Percentiles rank a stretch among this genome's conserved stretches.
These are phyloP conservation scores for Isurus oxyrinchus DNA, from an alignment of 2,113 vertebrate genomes.

Conservation along the genomic window DNA sequence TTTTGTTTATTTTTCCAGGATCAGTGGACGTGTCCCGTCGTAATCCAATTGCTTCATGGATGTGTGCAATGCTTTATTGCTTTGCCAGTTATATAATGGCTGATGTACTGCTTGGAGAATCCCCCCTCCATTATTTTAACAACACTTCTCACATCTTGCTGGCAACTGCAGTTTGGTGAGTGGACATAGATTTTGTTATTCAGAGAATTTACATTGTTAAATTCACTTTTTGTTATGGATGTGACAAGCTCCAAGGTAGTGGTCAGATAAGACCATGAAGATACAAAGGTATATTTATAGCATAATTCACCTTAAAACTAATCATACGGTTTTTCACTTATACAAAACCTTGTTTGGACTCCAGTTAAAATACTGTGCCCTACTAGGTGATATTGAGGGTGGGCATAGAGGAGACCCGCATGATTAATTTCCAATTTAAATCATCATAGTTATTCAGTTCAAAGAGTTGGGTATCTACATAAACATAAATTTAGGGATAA, in stretches of 20 bases:
- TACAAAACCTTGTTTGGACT: background rate
- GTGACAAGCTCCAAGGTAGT: too few relatives aligned
- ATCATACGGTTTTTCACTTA: background rate
- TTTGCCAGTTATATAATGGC: conserved; percentile 94
- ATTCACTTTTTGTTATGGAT: accelerated
- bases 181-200: background rate
- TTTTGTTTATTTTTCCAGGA: conserved; percentile 55
- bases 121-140: conserved; percentile 80
- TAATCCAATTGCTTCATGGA: conserved; percentile 89
- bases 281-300: background rate
- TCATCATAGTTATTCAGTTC: too few relatives aligned
- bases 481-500: background rate
- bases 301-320: background rate
- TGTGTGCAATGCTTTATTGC: conserved; percentile 96
- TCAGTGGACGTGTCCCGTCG: conserved; percentile 80
- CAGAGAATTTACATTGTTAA: background rate
- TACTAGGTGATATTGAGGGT: background rate
- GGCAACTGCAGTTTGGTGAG: conserved; percentile 90
- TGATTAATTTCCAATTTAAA: background rate
- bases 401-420: background rate
- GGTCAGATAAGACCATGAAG: too few relatives aligned
- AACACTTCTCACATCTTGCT: conserved; percentile 87
- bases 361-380: background rate
- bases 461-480: background rate
- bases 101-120: conserved; percentile 79